Evolutionary conservation across 2,888 invertebrate species (phyloP), one percentile per base, ranked within the genome.

Genomic region (Auanema sp.): DNA sequence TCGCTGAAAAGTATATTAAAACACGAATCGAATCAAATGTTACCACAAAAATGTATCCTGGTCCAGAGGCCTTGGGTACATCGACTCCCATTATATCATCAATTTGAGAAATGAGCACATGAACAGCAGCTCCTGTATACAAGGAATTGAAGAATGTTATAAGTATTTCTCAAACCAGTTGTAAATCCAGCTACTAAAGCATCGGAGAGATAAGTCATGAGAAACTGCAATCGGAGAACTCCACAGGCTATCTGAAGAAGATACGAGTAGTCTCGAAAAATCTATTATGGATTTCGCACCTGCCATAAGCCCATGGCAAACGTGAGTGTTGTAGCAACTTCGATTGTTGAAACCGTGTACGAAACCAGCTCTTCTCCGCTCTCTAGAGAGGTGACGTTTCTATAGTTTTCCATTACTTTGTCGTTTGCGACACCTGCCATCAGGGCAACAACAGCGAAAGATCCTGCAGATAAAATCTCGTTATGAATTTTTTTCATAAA

Each of bases 231-330:
- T 18, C 90, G 88, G 55, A 91, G 85, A 58, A 89, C 77, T 85
- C 90, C 91, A 91, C 93, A 91, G 11, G 88, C 66, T n/a, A 91
- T 77, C 91, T 92, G 66, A 59, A 72, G 16, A 14, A 10, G 3
- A 10, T 51, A 33, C 33, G 33, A 33, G 8, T 33, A 33, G 3
- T 33, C 33, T 5, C 4, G 8, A 33, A 3, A 33, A 8, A 8
- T 33, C 33, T 5, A 33, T 33, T 8, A 33, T n/a, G 33, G 33
- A 3, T 5, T 8, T 33, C 3, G 8, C 3, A 64, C 64, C 64
- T 64, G 64, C 55, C 51, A 55, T 14, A 64, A 33, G 14, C 64
- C 64, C 11, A 60, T 25, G 25, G 47, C 47, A 12, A 64, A 55
- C 1, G 64, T 58, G 1, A 64, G 52, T 5, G 60, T 58, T 1